phyloP scores from a whole-genome alignment of 1,140 invertebrate species.

The Diprion similis region DNA sequence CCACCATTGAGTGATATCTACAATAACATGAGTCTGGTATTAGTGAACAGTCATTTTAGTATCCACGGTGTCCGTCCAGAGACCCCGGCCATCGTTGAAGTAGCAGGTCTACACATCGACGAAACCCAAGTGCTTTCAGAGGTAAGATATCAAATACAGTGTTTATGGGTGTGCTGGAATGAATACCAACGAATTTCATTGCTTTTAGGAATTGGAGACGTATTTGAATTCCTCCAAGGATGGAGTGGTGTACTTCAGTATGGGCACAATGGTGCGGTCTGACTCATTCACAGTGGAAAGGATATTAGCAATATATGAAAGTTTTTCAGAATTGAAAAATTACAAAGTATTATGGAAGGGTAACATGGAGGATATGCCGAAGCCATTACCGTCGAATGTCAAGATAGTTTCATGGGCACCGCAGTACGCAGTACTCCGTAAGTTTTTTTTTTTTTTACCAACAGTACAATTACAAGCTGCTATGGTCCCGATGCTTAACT shows the following conservation, averaged over 20 bases:
- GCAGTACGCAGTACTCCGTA: conserved; percentile 70
- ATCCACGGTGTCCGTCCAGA: conserved; percentile 49
- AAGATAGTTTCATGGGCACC: conserved; percentile 68
- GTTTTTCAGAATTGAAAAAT: conserved; percentile 39
- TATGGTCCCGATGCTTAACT: too few species aligned
- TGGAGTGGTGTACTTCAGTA: conserved; percentile 75
- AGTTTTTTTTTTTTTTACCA: neutral
- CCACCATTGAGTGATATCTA: conserved; percentile 67
- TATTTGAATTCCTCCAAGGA: conserved; percentile 71
- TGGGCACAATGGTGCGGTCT: conserved; percentile 76
- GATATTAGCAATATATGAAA: conserved; percentile 37
- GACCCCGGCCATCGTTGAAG: conserved; percentile 52
- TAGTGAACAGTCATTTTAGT: conserved; percentile 57
- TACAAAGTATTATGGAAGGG: conserved; percentile 42
- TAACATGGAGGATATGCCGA: conserved; percentile 35
- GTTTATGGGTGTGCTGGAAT: neutral
- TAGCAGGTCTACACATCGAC: conserved; percentile 57
- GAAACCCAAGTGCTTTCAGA: conserved; percentile 18
- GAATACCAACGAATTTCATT: neutral
- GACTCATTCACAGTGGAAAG: conserved; percentile 54
- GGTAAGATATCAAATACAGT: neutral
- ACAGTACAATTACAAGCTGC: too few species aligned
- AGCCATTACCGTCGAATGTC: conserved; percentile 66
- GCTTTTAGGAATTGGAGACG: conserved; percentile 67
- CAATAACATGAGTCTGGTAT: conserved; percentile 44